A percentile compares a stretch with the other conserved stretches of the same genome.
Conservation (phyloP, 2,797 vertebrate species). For the Epinephelus malabaricus region DNA sequence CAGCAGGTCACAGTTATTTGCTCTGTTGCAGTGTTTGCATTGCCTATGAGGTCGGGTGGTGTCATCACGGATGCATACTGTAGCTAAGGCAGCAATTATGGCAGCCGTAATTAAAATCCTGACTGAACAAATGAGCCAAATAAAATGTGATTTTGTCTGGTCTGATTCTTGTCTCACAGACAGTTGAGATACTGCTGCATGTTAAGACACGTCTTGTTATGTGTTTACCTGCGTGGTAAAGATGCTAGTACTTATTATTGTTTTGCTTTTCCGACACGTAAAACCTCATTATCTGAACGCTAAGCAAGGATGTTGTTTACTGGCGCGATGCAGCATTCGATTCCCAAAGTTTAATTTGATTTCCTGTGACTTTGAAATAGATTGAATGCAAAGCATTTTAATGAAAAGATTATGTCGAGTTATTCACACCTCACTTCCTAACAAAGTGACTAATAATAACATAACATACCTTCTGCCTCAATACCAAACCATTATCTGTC, state of each 20-base stretch:
- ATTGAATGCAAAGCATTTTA: slow-evolving; percentile 66
- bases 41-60: slow-evolving; percentile 9
- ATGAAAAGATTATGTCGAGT: slow-evolving; percentile 56
- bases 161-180: slow-evolving; percentile 10
- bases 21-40: slow-evolving; percentile 45
- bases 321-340: neutral
- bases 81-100: slow-evolving; percentile 24
- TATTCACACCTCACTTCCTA: slow-evolving; percentile 43
- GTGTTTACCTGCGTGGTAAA: neutral
- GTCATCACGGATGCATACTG: slow-evolving; percentile 25
- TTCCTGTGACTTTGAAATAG: slow-evolving; percentile 54
- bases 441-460: slow-evolving; percentile 42
- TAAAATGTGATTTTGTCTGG: slow-evolving; percentile 38
- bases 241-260: slow-evolving; percentile 19
- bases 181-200: neutral
- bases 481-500: neutral
- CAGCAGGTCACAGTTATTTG: slow-evolving; percentile 16
- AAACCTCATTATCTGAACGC: slow-evolving; percentile 44
- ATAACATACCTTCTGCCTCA: neutral
- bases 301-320: slow-evolving; percentile 41
- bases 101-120: slow-evolving; percentile 51
- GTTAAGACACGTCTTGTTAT: slow-evolving; percentile 3
- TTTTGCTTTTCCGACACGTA: slow-evolving; percentile 9
- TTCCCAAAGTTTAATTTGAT: slow-evolving; percentile 52
- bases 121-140: slow-evolving; percentile 53